Evolutionary conservation across 1,140 invertebrate species (phyloP).

Genomic region (Achatina immaculata): DNA sequence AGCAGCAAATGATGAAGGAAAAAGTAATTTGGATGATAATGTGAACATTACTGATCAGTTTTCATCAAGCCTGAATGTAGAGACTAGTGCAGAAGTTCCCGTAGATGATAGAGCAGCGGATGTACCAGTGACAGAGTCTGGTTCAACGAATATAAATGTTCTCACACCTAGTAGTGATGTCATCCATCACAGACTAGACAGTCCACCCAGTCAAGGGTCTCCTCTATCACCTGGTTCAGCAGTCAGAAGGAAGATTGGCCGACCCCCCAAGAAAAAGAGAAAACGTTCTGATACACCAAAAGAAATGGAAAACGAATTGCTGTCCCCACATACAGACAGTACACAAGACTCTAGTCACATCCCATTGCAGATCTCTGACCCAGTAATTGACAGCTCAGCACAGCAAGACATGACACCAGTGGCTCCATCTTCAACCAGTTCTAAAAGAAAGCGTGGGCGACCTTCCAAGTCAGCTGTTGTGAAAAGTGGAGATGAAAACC

Average conservation of each 20-base stretch:
- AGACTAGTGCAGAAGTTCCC: not conserved
- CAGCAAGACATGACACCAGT: not conserved
- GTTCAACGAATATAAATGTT: not conserved
- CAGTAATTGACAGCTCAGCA: not conserved
- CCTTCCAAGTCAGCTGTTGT: not conserved
- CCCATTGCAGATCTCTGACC: not conserved
- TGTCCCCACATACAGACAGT: not conserved
- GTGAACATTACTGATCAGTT: not conserved
- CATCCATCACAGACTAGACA: not conserved
- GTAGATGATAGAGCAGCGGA: not conserved
- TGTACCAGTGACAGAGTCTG: not conserved
- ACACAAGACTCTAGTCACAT: not conserved
- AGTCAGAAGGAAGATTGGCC: not conserved
- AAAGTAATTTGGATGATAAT: not conserved
- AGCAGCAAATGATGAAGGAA: not conserved
- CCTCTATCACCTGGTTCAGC: not conserved
- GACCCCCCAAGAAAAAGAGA: slow-evolving; percentile 17
- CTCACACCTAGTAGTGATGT: not conserved
- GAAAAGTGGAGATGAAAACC: slow-evolving; percentile 1
- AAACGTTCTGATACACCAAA: not conserved
- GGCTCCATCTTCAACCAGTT: not conserved
- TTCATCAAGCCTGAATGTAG: not conserved
- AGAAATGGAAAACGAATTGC: not conserved
- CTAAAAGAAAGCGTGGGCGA: slow-evolving; percentile 3
- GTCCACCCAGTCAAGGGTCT: not conserved